These are phyloP conservation scores for Trichonephila clavipes DNA, from an alignment of 1,140 invertebrate genomes.

Conservation along the genomic window DNA sequence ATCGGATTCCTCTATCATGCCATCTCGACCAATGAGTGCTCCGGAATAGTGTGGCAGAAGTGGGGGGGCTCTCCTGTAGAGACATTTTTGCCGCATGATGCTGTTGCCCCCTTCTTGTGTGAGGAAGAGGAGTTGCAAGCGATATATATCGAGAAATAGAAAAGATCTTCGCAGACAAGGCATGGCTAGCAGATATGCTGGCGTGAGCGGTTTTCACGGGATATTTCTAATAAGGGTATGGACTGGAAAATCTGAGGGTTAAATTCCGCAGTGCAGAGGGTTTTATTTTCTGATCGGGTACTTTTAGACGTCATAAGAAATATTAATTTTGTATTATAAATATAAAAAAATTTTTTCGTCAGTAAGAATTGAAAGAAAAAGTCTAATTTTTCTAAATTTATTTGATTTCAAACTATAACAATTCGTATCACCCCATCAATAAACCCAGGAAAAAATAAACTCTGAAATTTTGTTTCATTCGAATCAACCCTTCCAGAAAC, in stretches of 20 bases:
- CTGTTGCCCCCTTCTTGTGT: not conserved
- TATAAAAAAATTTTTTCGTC: too few relatives aligned
- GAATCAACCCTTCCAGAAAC: too few relatives aligned
- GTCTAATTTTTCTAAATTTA: too few relatives aligned
- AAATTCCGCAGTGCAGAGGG: not conserved
- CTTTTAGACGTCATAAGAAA: too few relatives aligned
- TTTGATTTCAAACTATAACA: too few relatives aligned
- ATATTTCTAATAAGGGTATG: constrained; percentile 52
- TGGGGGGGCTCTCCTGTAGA: constrained; percentile 15
- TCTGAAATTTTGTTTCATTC: too few relatives aligned
- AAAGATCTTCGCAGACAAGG: constrained; percentile 69
- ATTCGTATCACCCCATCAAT: too few relatives aligned
- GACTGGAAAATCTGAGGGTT: constrained; percentile 25
- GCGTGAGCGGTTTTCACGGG: constrained; percentile 60
- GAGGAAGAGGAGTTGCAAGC: not conserved
- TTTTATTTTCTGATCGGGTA: constrained; percentile 18
- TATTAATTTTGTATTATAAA: too few relatives aligned
- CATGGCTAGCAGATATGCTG: constrained; percentile 54
- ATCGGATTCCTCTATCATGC: constrained; percentile 44
- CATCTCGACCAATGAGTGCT: constrained; percentile 49
- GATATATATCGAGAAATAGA: constrained; percentile 59
- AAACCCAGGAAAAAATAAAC: too few relatives aligned
- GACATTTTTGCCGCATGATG: constrained; percentile 64
- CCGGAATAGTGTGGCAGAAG: not conserved
- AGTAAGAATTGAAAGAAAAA: too few relatives aligned